A percentile compares a stretch with the other conserved stretches of the same genome.
Evolutionary conservation across 2,797 vertebrate species (phyloP).

Genomic region (Holocentrus rufus): DNA sequence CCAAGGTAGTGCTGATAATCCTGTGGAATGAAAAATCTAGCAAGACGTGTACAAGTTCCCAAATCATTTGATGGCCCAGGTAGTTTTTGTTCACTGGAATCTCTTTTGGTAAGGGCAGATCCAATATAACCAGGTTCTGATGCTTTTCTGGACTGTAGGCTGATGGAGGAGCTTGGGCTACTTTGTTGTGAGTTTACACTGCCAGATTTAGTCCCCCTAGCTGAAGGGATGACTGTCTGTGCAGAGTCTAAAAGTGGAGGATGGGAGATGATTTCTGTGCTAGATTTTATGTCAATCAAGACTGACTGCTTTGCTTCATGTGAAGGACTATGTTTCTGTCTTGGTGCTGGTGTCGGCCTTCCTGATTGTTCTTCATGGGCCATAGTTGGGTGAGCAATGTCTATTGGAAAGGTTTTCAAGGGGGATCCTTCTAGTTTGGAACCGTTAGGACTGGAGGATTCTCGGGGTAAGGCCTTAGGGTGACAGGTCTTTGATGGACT

Average conservation of each 20-base stretch:
- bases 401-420: slow-evolving; percentile 71
- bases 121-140: slow-evolving; percentile 25
- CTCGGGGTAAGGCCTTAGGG: slow-evolving; percentile 72
- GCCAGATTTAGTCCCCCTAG: slow-evolving; percentile 7
- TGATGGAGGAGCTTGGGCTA: slow-evolving; percentile 4
- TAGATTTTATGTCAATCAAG: slow-evolving; percentile 22
- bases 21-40: slow-evolving; percentile 64
- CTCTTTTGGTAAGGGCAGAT: slow-evolving; percentile 4
- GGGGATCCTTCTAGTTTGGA: slow-evolving; percentile 60
- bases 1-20: slow-evolving; percentile 68
- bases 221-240: background rate
- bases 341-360: slow-evolving; percentile 56
- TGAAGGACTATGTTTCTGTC: slow-evolving; percentile 59
- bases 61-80: slow-evolving; percentile 16
- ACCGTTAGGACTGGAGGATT: slow-evolving; percentile 58
- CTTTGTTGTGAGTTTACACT: slow-evolving; percentile 18
- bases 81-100: slow-evolving; percentile 28
- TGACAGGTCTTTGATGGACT: slow-evolving; percentile 71
- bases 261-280: slow-evolving; percentile 29
- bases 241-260: slow-evolving; percentile 15
- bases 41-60: slow-evolving; percentile 28
- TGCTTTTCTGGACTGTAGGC: slow-evolving; percentile 10
- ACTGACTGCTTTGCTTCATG: slow-evolving; percentile 49
- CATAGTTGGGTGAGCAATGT: slow-evolving; percentile 59
- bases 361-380: slow-evolving; percentile 52